Conservation (phyloP, 2,113 vertebrate genomes). For the Calyptommatus sinebrachiatus region DNA sequence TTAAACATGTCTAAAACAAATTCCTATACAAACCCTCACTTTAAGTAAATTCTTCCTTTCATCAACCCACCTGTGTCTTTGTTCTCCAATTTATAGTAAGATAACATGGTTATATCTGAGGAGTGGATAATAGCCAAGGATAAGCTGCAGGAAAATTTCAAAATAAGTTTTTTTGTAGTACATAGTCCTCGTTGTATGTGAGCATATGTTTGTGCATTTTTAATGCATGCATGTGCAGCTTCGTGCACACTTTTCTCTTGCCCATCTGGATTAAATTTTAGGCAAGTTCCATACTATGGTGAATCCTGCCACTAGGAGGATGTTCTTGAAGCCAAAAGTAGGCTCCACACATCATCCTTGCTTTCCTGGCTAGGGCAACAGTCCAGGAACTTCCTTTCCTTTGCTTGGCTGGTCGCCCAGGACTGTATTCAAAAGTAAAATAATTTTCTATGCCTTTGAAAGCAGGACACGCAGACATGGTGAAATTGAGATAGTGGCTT, state of each 20-base stretch:
- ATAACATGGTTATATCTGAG: background rate
- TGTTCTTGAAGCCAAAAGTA: no score
- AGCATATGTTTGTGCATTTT: background rate
- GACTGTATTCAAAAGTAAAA: no score
- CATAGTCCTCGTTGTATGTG: background rate
- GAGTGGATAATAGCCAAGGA: background rate
- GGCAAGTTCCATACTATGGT: no score
- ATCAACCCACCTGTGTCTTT: slow-evolving; percentile 5
- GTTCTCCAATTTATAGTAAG: slow-evolving; percentile 12
- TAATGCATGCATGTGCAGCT: no score
- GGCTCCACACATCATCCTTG: no score
- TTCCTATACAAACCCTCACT: background rate
- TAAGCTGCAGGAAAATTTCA: background rate
- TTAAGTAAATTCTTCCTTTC: slow-evolving; percentile 19
- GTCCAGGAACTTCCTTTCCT: no score
- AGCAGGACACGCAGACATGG: background rate
- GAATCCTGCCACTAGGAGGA: no score
- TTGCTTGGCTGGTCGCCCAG: no score
- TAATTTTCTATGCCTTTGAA: background rate
- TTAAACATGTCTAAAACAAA: background rate
- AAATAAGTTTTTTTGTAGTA: background rate
- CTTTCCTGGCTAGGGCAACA: no score
- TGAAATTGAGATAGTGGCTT: no score
- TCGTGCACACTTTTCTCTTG: no score
- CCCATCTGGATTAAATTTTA: no score